Base-by-base conservation (phyloP, 2,797 vertebrate species). In the Pseudochromis fuscus region DNA sequence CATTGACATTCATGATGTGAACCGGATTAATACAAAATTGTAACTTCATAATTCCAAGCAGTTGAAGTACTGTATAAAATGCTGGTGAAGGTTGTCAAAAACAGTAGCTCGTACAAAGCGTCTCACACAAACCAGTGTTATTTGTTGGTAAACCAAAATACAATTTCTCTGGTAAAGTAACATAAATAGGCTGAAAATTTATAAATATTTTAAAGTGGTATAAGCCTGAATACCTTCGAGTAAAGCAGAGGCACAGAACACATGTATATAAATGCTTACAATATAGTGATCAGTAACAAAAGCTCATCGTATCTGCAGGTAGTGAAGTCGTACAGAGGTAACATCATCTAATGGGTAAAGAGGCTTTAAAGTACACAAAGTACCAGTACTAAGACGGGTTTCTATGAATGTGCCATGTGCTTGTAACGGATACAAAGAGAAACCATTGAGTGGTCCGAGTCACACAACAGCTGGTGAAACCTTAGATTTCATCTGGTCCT, bases 181-280 rank as follows among this genome's bases (percentile, higher is more conserved):
- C 64, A 67, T 88, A 90, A 90, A 90, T 87, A 91, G 46, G 57
- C 79, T 72, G 48, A 6, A 77, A 51, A 28, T 51, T 23, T 56
- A 68, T 81, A 78, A 81, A 84, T 78, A 85, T 69, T 24, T 56
- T 72, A 25, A 55, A 91, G 91, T 91, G 88, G 86, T 85, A 12
- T 25, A 2, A 6, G 53, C 24, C 61, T 71, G 59, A 48, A 51
- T 30, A 68, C 4, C 18, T 76, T 63, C 24, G 46, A 72, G 46
- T 52, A 28, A 28, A 75, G 35, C 40, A 73, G 75, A 85, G 83
- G 78, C 79, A 91, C 79, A 24, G 45, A 63, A 56, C 18, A 45
- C n/a, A 55, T 45, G 19, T 48, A 49, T 69, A 74, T 15, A 83
- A 77, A 75, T 67, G 45, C 44, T 66, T 28, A 69, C 21, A 62